These are phyloP conservation scores for Harmothoe impar DNA, from an alignment of 2,888 invertebrate genomes.

Conservation along the genomic window DNA sequence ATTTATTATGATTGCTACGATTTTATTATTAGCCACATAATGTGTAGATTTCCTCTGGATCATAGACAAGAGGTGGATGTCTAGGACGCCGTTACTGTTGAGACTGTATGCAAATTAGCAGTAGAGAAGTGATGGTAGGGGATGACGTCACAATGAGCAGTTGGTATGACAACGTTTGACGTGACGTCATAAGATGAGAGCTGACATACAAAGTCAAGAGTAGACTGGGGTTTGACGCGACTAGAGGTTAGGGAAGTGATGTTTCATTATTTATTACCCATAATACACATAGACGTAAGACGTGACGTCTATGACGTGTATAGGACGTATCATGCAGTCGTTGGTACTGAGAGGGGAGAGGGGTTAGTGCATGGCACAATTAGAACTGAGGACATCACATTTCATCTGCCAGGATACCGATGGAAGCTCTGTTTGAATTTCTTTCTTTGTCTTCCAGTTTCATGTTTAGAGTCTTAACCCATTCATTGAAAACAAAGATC, in stretches of 20 bases:
- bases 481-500: conserved; percentile 34
- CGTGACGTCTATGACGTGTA: background rate
- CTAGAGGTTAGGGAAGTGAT: background rate
- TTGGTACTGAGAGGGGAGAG: background rate
- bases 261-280: background rate
- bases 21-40: too few species aligned
- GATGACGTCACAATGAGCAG: background rate
- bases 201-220: background rate
- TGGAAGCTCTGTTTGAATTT: background rate
- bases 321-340: background rate
- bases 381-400: background rate
- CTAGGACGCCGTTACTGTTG: too few species aligned
- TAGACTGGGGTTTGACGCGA: background rate
- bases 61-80: background rate
- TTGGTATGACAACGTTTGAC: background rate
- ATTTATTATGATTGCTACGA: background rate
- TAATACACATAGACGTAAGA: background rate
- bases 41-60: background rate
- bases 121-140: background rate
- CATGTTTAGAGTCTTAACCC: conserved; percentile 12
- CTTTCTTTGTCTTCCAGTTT: background rate
- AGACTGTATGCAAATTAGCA: background rate
- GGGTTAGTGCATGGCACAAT: conserved; percentile 31
- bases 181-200: background rate
- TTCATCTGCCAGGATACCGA: conserved; percentile 19